A percentile compares a stretch with the other conserved stretches of the same genome.
These are phyloP conservation scores for Squalus acanthias DNA, from an alignment of 2,797 vertebrate species.

Conservation along the genomic window DNA sequence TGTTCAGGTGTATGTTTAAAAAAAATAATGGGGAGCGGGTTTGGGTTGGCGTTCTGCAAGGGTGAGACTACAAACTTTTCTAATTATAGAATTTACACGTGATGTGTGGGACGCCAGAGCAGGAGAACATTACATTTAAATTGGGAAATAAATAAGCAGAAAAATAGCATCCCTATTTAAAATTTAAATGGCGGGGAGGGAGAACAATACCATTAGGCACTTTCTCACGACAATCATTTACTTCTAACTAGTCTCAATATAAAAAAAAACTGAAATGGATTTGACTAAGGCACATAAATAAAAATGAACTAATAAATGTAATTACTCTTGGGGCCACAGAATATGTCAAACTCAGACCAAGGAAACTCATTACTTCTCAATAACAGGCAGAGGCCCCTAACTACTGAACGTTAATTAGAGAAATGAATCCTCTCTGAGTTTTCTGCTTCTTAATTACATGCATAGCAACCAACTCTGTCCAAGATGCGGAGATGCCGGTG, in stretches of 20 bases:
- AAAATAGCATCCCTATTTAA: constrained; percentile 11
- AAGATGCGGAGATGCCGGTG: too few species aligned
- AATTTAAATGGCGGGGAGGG: neutral
- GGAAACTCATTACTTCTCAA: constrained; percentile 31
- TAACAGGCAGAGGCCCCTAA: neutral
- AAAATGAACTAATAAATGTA: constrained; percentile 31
- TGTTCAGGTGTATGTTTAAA: neutral
- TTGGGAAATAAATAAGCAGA: constrained; percentile 34
- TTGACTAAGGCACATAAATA: constrained; percentile 29
- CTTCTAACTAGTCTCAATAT: constrained; percentile 23
- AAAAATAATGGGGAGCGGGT: neutral
- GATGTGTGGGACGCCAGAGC: neutral
- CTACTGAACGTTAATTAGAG: constrained; percentile 21
- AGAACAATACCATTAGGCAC: constrained; percentile 8
- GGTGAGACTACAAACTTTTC: neutral
- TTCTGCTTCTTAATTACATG: neutral
- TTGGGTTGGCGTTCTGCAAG: neutral
- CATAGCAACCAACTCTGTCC: neutral
- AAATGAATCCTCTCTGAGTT: neutral
- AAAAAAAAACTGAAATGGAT: neutral
- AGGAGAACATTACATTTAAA: constrained; percentile 18
- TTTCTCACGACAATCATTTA: constrained; percentile 13
- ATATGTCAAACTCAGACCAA: neutral
- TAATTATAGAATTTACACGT: neutral
- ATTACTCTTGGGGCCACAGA: constrained; percentile 7